Conservation (phyloP, 2,888 invertebrate genomes). For the Allygus modestus region DNA sequence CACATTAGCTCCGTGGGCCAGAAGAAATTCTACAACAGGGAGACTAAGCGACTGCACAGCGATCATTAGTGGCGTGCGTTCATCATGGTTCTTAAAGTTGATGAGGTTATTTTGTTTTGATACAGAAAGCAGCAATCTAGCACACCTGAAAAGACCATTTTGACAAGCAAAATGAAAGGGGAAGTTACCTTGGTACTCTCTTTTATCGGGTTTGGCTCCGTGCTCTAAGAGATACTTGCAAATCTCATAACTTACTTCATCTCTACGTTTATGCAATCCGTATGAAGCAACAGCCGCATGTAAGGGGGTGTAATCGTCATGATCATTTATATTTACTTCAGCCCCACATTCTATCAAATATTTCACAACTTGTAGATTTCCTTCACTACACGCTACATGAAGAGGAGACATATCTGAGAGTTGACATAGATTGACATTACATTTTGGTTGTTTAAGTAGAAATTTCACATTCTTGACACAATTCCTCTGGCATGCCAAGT, state of each 20-base stretch:
- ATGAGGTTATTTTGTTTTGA: conserved; percentile 31
- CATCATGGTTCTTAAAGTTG: conserved; percentile 28
- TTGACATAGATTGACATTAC: conserved; percentile 34
- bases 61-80: conserved; percentile 52
- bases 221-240: conserved; percentile 26
- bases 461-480: conserved; percentile 35
- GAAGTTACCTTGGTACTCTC: conserved; percentile 42
- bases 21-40: conserved; percentile 25
- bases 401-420: conserved; percentile 46
- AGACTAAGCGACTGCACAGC: conserved; percentile 53
- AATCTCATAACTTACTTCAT: conserved; percentile 14
- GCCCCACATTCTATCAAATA: conserved; percentile 43
- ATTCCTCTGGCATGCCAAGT: conserved; percentile 45
- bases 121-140: not conserved
- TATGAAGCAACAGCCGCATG: conserved; percentile 40
- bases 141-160: conserved; percentile 10
- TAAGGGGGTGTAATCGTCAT: conserved; percentile 47
- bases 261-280: not conserved
- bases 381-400: conserved; percentile 36
- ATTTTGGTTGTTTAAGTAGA: conserved; percentile 34
- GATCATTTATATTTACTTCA: conserved; percentile 47
- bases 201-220: conserved; percentile 11
- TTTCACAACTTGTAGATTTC: conserved; percentile 5
- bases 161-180: conserved; percentile 59
- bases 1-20: conserved; percentile 41